These are phyloP conservation scores for Copidosoma aretas DNA, from an alignment of 2,888 invertebrate genomes.

Conservation along the genomic window DNA sequence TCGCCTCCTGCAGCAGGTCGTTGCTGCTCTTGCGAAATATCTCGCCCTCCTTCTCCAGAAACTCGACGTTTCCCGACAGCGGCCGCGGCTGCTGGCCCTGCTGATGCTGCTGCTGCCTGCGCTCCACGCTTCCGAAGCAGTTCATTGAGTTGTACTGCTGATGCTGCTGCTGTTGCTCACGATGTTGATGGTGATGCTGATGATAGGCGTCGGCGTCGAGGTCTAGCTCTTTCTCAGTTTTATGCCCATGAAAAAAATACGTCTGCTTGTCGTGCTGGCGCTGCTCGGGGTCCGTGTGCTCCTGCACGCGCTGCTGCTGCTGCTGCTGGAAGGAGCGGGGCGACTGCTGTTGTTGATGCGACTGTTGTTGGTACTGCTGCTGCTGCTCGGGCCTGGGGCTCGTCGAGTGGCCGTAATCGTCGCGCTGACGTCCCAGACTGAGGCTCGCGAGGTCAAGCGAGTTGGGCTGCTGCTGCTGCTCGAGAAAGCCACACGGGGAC, in stretches of 20 bases:
- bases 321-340: slow-evolving; percentile 10
- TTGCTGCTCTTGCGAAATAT: slow-evolving; percentile 52
- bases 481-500: neutral
- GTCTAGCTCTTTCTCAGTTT: slow-evolving; percentile 56
- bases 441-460: slow-evolving; percentile 50
- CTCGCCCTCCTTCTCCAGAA: slow-evolving; percentile 53
- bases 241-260: slow-evolving; percentile 59
- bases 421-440: slow-evolving; percentile 46
- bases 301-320: slow-evolving; percentile 33
- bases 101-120: slow-evolving; percentile 9
- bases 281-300: slow-evolving; percentile 44
- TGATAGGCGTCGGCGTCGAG: slow-evolving; percentile 27
- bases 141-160: slow-evolving; percentile 10
- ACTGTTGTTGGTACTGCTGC: slow-evolving; percentile 11
- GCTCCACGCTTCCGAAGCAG: slow-evolving; percentile 46
- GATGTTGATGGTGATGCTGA: slow-evolving; percentile 7
- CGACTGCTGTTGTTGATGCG: slow-evolving; percentile 10
- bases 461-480: slow-evolving; percentile 29
- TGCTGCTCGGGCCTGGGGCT: neutral
- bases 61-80: slow-evolving; percentile 50
- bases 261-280: slow-evolving; percentile 54
- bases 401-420: slow-evolving; percentile 39
- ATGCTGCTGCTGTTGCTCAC: neutral
- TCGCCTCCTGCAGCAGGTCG: slow-evolving; percentile 45
- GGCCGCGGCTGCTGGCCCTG: slow-evolving; percentile 41